Conservation (phyloP, 2,113 vertebrate genomes). For the Martes martes region DNA sequence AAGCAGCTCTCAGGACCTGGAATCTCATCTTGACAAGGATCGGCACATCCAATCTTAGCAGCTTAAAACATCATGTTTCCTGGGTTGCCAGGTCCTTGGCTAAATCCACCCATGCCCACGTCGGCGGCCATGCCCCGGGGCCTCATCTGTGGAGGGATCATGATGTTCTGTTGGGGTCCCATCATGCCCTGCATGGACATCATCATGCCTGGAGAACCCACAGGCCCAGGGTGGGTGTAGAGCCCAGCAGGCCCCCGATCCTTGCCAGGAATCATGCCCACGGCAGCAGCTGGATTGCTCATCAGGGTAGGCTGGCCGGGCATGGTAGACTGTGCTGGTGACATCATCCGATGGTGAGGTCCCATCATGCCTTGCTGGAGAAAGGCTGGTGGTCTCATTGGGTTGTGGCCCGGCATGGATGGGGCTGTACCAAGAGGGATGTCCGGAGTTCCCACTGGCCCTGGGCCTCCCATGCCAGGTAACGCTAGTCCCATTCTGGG, state of each 20-base stretch:
- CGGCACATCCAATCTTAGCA: slow-evolving; percentile 87
- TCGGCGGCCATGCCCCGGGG: slow-evolving; percentile 93
- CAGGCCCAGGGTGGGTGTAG: slow-evolving; percentile 94
- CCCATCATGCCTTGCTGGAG: slow-evolving; percentile 99
- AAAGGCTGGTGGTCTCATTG: slow-evolving; percentile 96
- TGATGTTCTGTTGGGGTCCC: slow-evolving; percentile 99
- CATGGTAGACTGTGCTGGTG: slow-evolving; percentile 89
- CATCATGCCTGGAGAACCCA: slow-evolving; percentile 98
- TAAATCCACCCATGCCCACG: slow-evolving; percentile 97
- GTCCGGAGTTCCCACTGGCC: slow-evolving; percentile 93
- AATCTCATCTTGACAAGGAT: slow-evolving; percentile 86
- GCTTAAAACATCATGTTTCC: slow-evolving; percentile 99
- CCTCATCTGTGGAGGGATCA: slow-evolving; percentile 99
- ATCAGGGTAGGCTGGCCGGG: slow-evolving; percentile 91
- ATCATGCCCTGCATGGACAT: slow-evolving; percentile 99
- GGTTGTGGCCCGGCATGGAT: slow-evolving; percentile 91
- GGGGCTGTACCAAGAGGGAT: slow-evolving; percentile 92
- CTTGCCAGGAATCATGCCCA: slow-evolving; percentile 96
- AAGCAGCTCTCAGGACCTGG: slow-evolving; percentile 83
- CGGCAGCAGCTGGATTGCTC: slow-evolving; percentile 86
- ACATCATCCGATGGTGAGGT: slow-evolving; percentile 98
- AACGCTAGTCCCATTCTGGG: slow-evolving; percentile 95
- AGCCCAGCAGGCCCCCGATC: slow-evolving; percentile 89
- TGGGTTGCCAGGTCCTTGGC: slow-evolving; percentile 97
- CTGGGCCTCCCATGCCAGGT: slow-evolving; percentile 95